Percentiles rank a stretch among this genome's conserved stretches.
These are phyloP conservation scores for Serrognathus titanus DNA, from an alignment of 2,888 invertebrate genomes.

Conservation along the genomic window DNA sequence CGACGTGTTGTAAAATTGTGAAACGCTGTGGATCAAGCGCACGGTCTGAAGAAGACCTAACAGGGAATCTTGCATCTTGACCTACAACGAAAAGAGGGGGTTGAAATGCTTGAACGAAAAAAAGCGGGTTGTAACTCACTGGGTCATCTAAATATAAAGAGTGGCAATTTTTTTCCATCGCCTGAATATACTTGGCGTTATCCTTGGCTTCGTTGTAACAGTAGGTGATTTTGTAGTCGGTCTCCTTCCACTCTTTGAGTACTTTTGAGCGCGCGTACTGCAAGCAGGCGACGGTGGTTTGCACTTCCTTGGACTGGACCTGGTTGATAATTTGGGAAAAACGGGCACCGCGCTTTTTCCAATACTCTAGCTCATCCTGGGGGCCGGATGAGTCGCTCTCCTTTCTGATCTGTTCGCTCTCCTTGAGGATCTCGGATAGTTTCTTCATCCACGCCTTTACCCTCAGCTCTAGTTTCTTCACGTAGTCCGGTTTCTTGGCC, in stretches of 20 bases:
- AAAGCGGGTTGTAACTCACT: conserved; percentile 51
- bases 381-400: conserved; percentile 90
- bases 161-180: conserved; percentile 92
- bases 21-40: conserved; percentile 88
- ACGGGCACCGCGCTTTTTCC: conserved; percentile 92
- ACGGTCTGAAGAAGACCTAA: conserved; percentile 88
- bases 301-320: conserved; percentile 71
- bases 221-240: conserved; percentile 87
- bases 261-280: conserved; percentile 74
- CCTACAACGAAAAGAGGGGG: conserved; percentile 45
- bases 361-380: conserved; percentile 92
- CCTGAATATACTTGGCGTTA: conserved; percentile 91
- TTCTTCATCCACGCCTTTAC: conserved; percentile 77
- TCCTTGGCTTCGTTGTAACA: conserved; percentile 95
- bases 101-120: not conserved
- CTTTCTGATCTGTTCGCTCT: conserved; percentile 86
- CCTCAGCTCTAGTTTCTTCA: conserved; percentile 66
- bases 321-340: conserved; percentile 83
- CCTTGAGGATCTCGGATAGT: conserved; percentile 79
- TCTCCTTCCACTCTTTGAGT: conserved; percentile 78
- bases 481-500: conserved; percentile 63
- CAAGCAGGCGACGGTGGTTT: conserved; percentile 71
- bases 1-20: conserved; percentile 94
- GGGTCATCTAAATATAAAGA: conserved; percentile 91
- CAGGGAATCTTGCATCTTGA: conserved; percentile 86